These are phyloP conservation scores for Sclerurus mexicanus DNA, from an alignment of 2,113 vertebrate species.

Conservation along the genomic window DNA sequence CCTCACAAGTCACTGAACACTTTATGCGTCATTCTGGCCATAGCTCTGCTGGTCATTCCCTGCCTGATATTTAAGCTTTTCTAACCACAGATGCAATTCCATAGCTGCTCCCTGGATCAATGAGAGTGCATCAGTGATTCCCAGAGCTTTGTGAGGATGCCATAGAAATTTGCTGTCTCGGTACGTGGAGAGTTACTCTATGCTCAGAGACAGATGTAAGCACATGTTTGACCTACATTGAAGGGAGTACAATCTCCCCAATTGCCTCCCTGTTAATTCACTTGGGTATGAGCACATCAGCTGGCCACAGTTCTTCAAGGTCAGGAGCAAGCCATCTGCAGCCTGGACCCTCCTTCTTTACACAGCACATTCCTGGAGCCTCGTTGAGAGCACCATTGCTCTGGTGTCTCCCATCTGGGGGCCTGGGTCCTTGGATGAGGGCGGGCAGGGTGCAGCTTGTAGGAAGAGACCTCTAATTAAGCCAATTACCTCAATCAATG, in stretches of 20 bases:
- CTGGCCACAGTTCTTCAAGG: not conserved
- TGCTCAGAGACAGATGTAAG: not conserved
- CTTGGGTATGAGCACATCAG: not conserved
- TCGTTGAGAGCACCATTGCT: not conserved
- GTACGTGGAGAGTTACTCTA: not conserved
- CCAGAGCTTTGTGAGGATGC: not conserved
- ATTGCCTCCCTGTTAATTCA: conserved; percentile 6
- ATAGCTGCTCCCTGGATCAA: not conserved
- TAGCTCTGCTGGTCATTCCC: not conserved
- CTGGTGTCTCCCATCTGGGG: not conserved
- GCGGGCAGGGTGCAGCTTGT: not conserved
- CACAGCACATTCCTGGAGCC: not conserved
- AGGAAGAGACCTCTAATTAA: conserved; percentile 16
- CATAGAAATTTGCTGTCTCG: not conserved
- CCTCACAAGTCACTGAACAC: not conserved
- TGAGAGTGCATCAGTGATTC: not conserved
- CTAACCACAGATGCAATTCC: not conserved
- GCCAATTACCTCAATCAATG: not conserved
- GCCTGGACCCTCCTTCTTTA: not conserved
- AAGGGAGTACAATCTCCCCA: not conserved
- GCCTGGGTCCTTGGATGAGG: not conserved
- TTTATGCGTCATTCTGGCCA: not conserved
- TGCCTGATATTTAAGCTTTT: not conserved
- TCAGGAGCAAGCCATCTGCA: not conserved
- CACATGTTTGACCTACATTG: not conserved